Evolutionary conservation across 2,888 invertebrate species (phyloP).

Genomic region (Hanleya hanleyi): DNA sequence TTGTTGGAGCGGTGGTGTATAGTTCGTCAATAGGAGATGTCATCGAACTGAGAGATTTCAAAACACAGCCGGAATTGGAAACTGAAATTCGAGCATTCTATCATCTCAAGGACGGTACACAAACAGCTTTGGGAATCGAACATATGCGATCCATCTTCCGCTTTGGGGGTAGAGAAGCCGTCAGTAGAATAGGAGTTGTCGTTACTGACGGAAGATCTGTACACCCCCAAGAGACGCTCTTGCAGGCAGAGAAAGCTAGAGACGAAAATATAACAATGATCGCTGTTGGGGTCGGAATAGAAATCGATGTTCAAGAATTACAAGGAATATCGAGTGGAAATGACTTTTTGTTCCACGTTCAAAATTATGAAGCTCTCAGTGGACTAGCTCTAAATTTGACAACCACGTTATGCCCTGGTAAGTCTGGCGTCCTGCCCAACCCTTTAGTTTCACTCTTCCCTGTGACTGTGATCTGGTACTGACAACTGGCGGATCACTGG

Average conservation of each 20-base stretch:
- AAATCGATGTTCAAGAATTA: not conserved
- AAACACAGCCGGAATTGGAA: not conserved
- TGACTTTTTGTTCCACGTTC: not conserved
- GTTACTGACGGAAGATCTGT: conserved; percentile 46
- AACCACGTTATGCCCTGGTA: not conserved
- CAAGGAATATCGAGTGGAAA: not conserved
- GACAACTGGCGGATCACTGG: too few relatives aligned
- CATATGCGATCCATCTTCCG: not conserved
- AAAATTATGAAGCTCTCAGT: not conserved
- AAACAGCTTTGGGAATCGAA: not conserved
- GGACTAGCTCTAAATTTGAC: not conserved
- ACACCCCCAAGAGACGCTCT: conserved; percentile 27
- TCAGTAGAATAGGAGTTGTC: conserved; percentile 40
- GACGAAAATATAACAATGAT: conserved; percentile 36
- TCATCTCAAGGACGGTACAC: not conserved
- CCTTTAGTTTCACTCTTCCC: too few relatives aligned
- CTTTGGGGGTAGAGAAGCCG: conserved; percentile 28
- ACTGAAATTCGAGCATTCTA: not conserved
- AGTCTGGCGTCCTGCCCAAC: not conserved
- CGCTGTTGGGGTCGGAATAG: conserved; percentile 41
- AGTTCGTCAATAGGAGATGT: not conserved
- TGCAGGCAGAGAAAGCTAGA: conserved; percentile 32
- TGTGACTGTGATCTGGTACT: too few relatives aligned
- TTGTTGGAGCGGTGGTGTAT: not conserved
- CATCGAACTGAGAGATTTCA: not conserved